These are phyloP conservation scores for Lepeophtheirus nordmannii DNA, from an alignment of 2,888 invertebrate genomes.

Conservation along the genomic window DNA sequence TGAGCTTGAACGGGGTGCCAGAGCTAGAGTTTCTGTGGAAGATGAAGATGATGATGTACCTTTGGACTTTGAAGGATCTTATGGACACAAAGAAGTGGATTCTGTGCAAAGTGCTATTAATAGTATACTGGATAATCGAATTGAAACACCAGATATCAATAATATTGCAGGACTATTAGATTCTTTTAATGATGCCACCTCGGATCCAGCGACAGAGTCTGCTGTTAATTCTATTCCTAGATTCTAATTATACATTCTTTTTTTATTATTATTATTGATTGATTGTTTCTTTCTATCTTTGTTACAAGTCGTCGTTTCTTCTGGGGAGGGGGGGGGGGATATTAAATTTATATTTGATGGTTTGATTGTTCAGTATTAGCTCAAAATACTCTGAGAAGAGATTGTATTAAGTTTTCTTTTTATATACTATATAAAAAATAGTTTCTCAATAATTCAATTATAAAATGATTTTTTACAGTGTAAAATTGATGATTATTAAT, in stretches of 20 bases:
- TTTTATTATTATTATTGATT: neutral
- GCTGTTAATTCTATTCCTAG: constrained; percentile 25
- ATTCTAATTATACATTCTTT: constrained; percentile 7
- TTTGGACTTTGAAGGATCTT: neutral
- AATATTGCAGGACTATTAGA: constrained; percentile 22
- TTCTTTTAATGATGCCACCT: constrained; percentile 12
- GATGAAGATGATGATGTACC: constrained; percentile 40
- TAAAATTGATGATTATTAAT: too few species aligned
- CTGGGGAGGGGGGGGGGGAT: too few species aligned
- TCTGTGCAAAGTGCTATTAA: constrained; percentile 59
- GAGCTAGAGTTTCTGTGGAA: neutral
- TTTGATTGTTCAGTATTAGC: constrained; percentile 3
- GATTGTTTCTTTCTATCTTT: too few species aligned
- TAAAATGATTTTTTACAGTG: too few species aligned
- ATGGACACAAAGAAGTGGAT: constrained; percentile 24
- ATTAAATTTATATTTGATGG: too few species aligned
- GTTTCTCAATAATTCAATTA: neutral
- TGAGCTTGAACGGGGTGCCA: neutral
- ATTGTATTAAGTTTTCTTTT: neutral
- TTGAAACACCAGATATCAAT: constrained; percentile 19
- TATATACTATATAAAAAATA: neutral
- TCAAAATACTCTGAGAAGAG: constrained; percentile 1
- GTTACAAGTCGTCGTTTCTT: too few species aligned
- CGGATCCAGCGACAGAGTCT: constrained; percentile 22
- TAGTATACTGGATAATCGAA: constrained; percentile 43